Percentiles rank a stretch among this genome's conserved stretches.
Evolutionary conservation across 1,140 invertebrate species (phyloP).

Genomic region (Leptopilina boulardi): DNA sequence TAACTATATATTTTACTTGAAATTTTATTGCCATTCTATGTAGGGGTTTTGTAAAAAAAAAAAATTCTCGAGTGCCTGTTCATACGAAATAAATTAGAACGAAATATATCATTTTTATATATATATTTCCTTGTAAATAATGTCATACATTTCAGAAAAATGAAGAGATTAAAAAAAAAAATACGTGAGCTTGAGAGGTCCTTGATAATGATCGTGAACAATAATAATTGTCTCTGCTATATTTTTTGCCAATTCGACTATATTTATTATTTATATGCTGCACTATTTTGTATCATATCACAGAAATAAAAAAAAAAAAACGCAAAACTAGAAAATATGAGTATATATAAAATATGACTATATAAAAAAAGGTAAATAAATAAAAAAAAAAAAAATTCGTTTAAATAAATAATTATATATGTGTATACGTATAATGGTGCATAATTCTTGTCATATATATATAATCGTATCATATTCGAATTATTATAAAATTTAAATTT

Average conservation of each 20-base stretch:
- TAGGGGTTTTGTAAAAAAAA: too few species aligned
- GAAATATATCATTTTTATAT: too few species aligned
- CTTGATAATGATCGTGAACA: neutral
- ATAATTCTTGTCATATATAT: neutral
- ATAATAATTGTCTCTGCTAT: neutral
- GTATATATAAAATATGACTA: conserved; percentile 48
- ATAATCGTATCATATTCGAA: neutral
- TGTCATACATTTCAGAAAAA: too few species aligned
- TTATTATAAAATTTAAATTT: too few species aligned
- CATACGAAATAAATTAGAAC: too few species aligned
- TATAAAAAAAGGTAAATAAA: conserved; percentile 49
- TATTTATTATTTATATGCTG: neutral
- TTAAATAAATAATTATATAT: neutral
- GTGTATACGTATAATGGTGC: neutral
- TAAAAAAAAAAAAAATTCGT: conserved; percentile 40
- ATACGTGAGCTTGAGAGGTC: neutral
- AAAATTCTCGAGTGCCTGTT: too few species aligned
- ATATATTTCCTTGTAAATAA: neutral
- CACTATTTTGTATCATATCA: conserved; percentile 43
- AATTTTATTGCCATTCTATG: too few species aligned
- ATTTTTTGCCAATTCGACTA: neutral
- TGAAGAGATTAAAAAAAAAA: neutral
- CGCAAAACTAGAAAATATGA: conserved; percentile 24
- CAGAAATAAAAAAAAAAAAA: conserved; percentile 6
- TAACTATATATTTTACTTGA: too few species aligned